Percentiles rank a stretch among this genome's conserved stretches.
phyloP scores from a whole-genome alignment of 2,113 vertebrate species.

The Dasyornis broadbenti region DNA sequence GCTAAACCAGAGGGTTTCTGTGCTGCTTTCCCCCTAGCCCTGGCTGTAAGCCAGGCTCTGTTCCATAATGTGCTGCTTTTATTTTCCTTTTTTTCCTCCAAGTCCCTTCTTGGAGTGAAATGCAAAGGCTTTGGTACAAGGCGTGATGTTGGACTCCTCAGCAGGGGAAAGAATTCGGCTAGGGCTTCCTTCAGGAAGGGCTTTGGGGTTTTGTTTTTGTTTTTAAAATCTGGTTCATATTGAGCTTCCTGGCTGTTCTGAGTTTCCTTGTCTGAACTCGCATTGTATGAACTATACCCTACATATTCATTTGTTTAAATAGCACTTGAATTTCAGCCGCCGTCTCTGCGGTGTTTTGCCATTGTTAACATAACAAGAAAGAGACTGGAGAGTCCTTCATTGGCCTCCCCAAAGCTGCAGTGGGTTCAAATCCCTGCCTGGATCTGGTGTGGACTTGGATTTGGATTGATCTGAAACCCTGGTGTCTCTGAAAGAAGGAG shows the following conservation, averaged over 20 bases:
- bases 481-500: neutral
- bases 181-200: slow-evolving; percentile 56
- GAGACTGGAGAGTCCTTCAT: neutral
- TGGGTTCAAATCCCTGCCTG: neutral
- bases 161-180: slow-evolving; percentile 33
- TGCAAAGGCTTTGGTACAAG: neutral
- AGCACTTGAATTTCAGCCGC: slow-evolving; percentile 26
- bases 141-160: slow-evolving; percentile 43
- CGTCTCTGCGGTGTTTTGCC: neutral
- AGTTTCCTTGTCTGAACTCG: slow-evolving; percentile 47
- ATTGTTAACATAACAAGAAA: slow-evolving; percentile 31
- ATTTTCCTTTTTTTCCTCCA: neutral
- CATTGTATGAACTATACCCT: slow-evolving; percentile 31
- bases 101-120: slow-evolving; percentile 39
- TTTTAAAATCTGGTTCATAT: slow-evolving; percentile 55
- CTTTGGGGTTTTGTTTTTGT: slow-evolving; percentile 59
- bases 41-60: slow-evolving; percentile 11
- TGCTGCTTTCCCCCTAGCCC: neutral
- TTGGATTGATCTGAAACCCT: neutral
- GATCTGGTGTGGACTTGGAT: neutral
- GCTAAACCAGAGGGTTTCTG: slow-evolving; percentile 10
- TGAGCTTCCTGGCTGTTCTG: slow-evolving; percentile 33
- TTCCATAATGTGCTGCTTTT: slow-evolving; percentile 12
- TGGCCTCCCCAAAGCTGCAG: neutral
- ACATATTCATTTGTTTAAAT: slow-evolving; percentile 44